Evolutionary conservation across 2,888 invertebrate species (phyloP), one percentile per base, ranked within the genome.

Genomic region (Cataglyphis rosenhaueri): DNA sequence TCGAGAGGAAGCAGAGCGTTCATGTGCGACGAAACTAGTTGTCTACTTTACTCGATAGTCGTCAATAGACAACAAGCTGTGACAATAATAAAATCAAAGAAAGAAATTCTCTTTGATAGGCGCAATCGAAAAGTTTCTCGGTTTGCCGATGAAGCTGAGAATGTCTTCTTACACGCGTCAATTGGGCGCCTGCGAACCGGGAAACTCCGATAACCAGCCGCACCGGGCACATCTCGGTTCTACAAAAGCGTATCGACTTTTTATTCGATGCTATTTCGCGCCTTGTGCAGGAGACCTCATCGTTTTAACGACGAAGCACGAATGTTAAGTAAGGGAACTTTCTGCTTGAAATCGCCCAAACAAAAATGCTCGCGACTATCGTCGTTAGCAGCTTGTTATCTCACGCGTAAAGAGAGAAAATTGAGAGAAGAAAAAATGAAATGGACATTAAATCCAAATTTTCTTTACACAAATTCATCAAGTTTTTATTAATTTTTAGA

Each of bases 71-170:
- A 78, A 68, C 78, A 78, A 78, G 44, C 44, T 59, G 48, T 41
- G 78, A 78, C 78, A 52, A 44, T 59, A 29, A 66, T 41, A 57
- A 78, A 78, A 66, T 29, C 41, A 41, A 41, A 32, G 59, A 35
- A 79, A 79, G 59, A 68, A 79, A 79, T 79, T 70, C 59, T 61
- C 59, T 21, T 32, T 44, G 70, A 79, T 79, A 79, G 70, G 68
- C 78, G 78, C 68, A 68, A 44, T 29, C 21, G n/a, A 6, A 59
- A 61, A 79, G 70, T 79, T 70, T 35, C 59, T 61, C 68, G 70
- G 25, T 78, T 57, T 61, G 76, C 41, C 76, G 66, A 57, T 66
- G 66, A 41, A 65, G n/a, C 41, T 41, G 15, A 25, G 66, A 76
- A 57, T 41, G 55, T 66, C 41, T 66, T 41, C 57, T 59, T 59